phyloP scores from a whole-genome alignment of 2,797 vertebrate species.

The Psittacula derbiana region DNA sequence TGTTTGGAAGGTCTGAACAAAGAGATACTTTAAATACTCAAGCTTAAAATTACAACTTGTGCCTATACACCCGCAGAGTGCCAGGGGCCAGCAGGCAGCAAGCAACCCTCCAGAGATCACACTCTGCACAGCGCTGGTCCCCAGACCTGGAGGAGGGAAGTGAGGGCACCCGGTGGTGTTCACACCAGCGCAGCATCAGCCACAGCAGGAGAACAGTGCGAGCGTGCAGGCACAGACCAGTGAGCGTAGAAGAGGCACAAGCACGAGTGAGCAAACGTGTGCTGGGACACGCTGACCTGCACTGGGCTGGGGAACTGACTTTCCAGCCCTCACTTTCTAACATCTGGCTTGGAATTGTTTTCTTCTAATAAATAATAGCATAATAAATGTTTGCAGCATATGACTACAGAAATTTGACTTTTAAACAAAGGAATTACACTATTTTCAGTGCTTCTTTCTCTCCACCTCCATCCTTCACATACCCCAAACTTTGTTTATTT shows the following conservation, averaged over 20 bases:
- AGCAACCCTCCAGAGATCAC: fast-evolving
- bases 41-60: not conserved
- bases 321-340: not conserved
- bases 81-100: not conserved
- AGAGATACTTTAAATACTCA: not conserved
- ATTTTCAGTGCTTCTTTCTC: not conserved
- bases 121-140: not conserved
- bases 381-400: not conserved
- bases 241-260: fast-evolving
- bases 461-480: not conserved
- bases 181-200: fast-evolving
- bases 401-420: not conserved
- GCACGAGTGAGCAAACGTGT: fast-evolving
- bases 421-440: not conserved
- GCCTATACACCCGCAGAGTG: fast-evolving
- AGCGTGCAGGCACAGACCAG: not conserved
- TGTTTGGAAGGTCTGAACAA: fast-evolving
- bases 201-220: not conserved
- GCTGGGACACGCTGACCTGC: fast-evolving
- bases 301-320: fast-evolving
- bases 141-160: fast-evolving
- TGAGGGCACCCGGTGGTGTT: fast-evolving
- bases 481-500: not conserved
- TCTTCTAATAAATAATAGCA: not conserved
- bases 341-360: not conserved